Evolutionary conservation across 2,888 invertebrate genomes (phyloP), one percentile per base, ranked within the genome.

Genomic region (Cosmopolites sordidus): DNA sequence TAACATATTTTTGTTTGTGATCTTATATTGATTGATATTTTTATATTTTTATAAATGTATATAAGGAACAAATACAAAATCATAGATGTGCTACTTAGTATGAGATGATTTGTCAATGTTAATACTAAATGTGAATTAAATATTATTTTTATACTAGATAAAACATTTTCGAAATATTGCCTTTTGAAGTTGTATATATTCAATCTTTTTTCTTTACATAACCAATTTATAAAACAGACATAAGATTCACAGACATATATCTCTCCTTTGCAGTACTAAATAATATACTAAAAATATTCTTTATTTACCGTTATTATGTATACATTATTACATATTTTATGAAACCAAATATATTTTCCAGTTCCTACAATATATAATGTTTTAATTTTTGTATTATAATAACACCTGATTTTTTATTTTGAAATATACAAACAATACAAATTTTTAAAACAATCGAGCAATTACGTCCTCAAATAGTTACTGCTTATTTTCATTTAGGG

Each of bases 31-130:
- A 59, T 59, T 52, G 39, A 48, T 57, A 59, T 60, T 62, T 58
- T 60, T 62, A 46, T 62, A 64, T 65, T 65, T 65, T 64, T 64
- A 61, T 63, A 62, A 64, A 59, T 63, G 62, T 61, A 65, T 62
- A 64, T 48, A 56, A 48, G 49, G 48, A 55, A 43, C 48, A 52
- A 48, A 47, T 42, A 41, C 48, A 52, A 48, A 47, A 46, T 30
- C 11, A 58, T 62, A 60, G 59, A 57, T 59, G 61, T 62, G 61
- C 61, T 59, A 60, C 58, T 63, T 60, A 62, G 61, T 59, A 60
- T 57, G 56, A 60, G 58, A 58, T 58, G 54, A 47, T 56, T 59
- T 52, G 60, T 61, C 61, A 54, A 58, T 62, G 58, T 62, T 60
- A 52, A 61, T 55, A 61, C 59, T 58, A 54, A 60, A 56, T 62